A percentile compares a stretch with the other conserved stretches of the same genome.
phyloP scores from a whole-genome alignment of 2,888 invertebrate species.

The Eucera pruinosa region DNA sequence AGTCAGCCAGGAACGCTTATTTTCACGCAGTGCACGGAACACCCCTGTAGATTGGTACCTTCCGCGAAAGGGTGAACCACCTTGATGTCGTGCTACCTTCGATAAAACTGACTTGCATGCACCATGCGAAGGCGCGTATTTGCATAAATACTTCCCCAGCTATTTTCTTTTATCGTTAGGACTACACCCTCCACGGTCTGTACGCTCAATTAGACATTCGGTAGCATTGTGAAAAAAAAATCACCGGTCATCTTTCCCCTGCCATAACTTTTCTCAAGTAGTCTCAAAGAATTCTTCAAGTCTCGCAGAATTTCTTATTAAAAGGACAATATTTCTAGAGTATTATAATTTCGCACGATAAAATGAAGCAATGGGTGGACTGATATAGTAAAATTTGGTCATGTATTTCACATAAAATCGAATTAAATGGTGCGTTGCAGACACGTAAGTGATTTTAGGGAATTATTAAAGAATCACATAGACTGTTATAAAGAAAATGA shows the following conservation, averaged over 20 bases:
- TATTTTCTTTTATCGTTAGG: constrained; percentile 62
- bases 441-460: too few relatives aligned
- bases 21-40: constrained; percentile 49
- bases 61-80: constrained; percentile 74
- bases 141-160: constrained; percentile 64
- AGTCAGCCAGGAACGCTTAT: constrained; percentile 22
- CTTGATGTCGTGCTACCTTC: constrained; percentile 60
- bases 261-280: too few relatives aligned
- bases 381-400: not conserved
- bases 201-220: constrained; percentile 19
- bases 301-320: too few relatives aligned
- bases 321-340: too few relatives aligned
- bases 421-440: not conserved
- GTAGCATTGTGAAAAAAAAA: constrained; percentile 23
- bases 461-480: too few relatives aligned
- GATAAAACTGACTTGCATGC: constrained; percentile 61
- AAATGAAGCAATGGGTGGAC: not conserved
- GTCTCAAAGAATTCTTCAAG: not conserved
- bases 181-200: constrained; percentile 27
- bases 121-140: constrained; percentile 57
- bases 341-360: too few relatives aligned
- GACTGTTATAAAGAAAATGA: too few relatives aligned
- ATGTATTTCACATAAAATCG: not conserved
- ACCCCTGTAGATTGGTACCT: constrained; percentile 69
- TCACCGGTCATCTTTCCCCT: constrained; percentile 21